Base-by-base conservation (phyloP, 2,888 invertebrate species). In the Eustalomyia histrio region DNA sequence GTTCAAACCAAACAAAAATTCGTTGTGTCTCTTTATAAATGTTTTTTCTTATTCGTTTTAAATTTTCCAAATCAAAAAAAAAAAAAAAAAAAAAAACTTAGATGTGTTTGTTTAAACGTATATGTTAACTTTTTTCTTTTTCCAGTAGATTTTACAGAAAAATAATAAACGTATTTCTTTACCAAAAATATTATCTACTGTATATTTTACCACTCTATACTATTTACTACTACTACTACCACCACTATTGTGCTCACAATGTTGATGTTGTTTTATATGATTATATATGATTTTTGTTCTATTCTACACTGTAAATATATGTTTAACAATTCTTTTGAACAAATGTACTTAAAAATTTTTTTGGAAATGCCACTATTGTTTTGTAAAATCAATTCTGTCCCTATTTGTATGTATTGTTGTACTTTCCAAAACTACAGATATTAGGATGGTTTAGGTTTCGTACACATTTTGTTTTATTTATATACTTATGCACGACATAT, bases 1-100 rank as follows among this genome's bases (percentile, higher is more conserved):
- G 94, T 91, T 83, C 61, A 79, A 24, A 50, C 47, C 21, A 64
- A 33, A 71, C 21, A 14, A 64, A 12, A 24, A 69, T 10, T 67
- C 75, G 83, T 84, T 83, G 82, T 83, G 82, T 84, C 79, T 83
- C 81, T 64, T 21, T 76, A 1, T 74, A n/a, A 47, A 47, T 73
- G 76, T 82, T 72, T 64, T 55, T 72, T 29, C 53, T 71, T 75
- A 79, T 81, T 74, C 65, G 73, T 76, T 83, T 55, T 69, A 52
- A 29, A 14, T 39, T 39, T 39, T 39, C 39, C 39, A 39, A 14
- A 39, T 39, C 10, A 8, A 6, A 29, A 29, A 12, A n/a, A n/a
- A 35, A 10, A 35, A 35, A 35, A n/a, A n/a, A n/a, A n/a, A n/a
- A 39, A 39, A 39, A 39, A 39, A 39, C 39, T 39, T 39, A 39